Evolutionary conservation across 2,113 vertebrate species (phyloP).

Genomic region (Mirza zaza): DNA sequence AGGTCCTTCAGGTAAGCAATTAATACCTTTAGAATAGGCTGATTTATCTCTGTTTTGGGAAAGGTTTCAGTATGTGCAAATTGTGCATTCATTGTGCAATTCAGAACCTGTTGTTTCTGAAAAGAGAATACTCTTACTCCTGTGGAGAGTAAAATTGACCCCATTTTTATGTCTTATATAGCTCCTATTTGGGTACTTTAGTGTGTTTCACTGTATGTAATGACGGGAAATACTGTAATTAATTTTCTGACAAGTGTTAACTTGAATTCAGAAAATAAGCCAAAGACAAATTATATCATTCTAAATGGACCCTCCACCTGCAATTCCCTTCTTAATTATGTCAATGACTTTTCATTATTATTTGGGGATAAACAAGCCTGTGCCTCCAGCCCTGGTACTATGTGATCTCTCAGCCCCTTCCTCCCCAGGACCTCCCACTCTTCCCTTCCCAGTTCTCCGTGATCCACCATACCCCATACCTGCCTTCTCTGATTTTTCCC

Average conservation of each 20-base stretch:
- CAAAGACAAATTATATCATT: constrained; percentile 49
- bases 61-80: neutral
- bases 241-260: constrained; percentile 54
- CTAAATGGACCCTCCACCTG: neutral
- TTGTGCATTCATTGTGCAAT: neutral
- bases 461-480: neutral
- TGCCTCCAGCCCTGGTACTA: neutral
- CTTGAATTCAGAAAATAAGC: constrained; percentile 59
- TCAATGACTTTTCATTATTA: neutral
- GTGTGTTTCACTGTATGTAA: neutral
- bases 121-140: constrained; percentile 54
- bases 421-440: neutral
- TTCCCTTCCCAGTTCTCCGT: neutral
- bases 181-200: neutral
- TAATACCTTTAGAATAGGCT: constrained; percentile 39
- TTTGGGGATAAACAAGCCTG: neutral
- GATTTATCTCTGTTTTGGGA: neutral
- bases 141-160: neutral
- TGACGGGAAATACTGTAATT: constrained; percentile 45
- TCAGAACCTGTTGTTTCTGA: constrained; percentile 50
- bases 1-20: constrained; percentile 48
- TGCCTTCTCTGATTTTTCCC: neutral
- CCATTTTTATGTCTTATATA: constrained; percentile 45
- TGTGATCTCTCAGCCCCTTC: neutral
- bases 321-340: constrained; percentile 17